These are phyloP conservation scores for Epizoanthus rinbou DNA, from an alignment of 92 coral and sea anemone species.

Conservation along the genomic window DNA sequence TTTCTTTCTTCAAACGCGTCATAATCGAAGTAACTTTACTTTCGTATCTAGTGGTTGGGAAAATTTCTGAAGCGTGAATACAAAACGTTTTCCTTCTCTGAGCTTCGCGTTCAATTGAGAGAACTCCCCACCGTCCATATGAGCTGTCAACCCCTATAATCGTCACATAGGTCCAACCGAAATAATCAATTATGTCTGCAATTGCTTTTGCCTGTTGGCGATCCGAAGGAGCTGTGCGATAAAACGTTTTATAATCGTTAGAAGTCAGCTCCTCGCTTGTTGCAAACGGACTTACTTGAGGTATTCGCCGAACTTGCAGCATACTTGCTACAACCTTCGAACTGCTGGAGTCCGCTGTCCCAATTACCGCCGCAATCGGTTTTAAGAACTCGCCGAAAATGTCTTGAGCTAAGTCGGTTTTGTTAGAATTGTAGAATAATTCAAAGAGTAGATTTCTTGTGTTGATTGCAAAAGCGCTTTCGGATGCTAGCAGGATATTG, in stretches of 20 bases:
- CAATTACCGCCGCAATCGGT: constrained; percentile 69
- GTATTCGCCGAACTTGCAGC: constrained; percentile 72
- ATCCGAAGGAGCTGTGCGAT: constrained; percentile 89
- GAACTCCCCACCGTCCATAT: constrained; percentile 73
- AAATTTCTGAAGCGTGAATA: constrained; percentile 57
- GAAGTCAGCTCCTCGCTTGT: constrained; percentile 81
- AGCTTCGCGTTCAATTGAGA: constrained; percentile 74
- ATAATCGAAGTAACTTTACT: constrained; percentile 60
- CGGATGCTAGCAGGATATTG: constrained; percentile 55
- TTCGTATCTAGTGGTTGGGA: constrained; percentile 61
- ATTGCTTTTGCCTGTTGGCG: constrained; percentile 79
- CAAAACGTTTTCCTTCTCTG: constrained; percentile 71
- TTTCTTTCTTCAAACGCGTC: constrained; percentile 53
- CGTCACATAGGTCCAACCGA: constrained; percentile 83
- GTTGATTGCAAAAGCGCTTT: constrained; percentile 64
- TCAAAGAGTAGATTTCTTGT: constrained; percentile 51
- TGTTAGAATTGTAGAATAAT: constrained; percentile 22
- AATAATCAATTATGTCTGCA: constrained; percentile 76
- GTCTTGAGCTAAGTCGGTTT: constrained; percentile 19
- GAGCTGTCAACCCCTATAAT: constrained; percentile 77
- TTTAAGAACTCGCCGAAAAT: constrained; percentile 40
- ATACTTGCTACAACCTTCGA: constrained; percentile 74
- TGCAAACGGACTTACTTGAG: constrained; percentile 80
- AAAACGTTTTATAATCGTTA: constrained; percentile 67
- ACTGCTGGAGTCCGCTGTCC: constrained; percentile 72